Conservation (phyloP, 2,797 vertebrate genomes). For the Acanthornis magna region DNA sequence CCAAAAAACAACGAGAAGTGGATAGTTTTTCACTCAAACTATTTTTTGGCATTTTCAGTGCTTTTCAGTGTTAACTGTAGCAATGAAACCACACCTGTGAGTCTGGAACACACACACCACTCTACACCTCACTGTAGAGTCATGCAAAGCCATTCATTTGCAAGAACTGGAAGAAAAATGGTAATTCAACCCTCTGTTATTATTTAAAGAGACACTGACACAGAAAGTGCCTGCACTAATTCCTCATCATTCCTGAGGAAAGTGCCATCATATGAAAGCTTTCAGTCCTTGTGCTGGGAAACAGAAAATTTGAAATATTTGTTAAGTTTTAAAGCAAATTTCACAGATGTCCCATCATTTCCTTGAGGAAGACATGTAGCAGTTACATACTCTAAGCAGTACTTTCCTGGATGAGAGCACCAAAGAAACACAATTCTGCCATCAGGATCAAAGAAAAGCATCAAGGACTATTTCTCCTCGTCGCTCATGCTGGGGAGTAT, state of each 20-base stretch:
- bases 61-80: background rate
- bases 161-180: background rate
- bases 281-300: background rate
- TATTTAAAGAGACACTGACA: background rate
- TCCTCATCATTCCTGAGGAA: background rate
- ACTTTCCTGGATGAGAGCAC: background rate
- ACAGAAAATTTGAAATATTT: background rate
- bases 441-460: background rate
- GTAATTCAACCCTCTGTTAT: background rate
- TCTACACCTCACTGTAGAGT: background rate
- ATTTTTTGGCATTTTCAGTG: background rate
- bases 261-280: background rate
- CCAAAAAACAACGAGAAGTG: background rate
- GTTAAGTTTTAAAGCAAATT: background rate
- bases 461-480: background rate
- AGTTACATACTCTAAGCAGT: background rate
- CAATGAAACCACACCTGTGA: background rate
- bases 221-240: background rate
- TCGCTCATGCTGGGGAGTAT: accelerated
- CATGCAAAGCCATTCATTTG: background rate
- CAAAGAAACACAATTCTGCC: background rate
- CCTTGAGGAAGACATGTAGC: background rate
- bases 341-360: background rate
- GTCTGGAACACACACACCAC: background rate
- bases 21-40: background rate